Evolutionary conservation across 2,797 vertebrate species (phyloP).

Genomic region (Poecilia picta): DNA sequence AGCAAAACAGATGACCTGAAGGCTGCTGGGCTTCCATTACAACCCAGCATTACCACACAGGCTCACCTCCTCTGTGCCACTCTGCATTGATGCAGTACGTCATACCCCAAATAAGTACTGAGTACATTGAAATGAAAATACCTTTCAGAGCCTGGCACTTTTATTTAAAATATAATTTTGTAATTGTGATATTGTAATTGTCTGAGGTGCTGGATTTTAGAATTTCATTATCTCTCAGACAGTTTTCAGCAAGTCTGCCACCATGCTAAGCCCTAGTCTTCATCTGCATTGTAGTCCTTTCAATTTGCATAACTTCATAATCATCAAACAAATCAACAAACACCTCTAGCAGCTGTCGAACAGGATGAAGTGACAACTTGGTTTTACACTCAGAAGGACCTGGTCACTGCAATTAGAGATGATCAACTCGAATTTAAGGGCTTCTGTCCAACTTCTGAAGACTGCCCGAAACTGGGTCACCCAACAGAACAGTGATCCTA

Average conservation of each 20-base stretch:
- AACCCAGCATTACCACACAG: no score
- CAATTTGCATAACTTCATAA: neutral
- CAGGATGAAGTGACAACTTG: neutral
- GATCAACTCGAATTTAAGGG: neutral
- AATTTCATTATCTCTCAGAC: no score
- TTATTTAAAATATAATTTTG: no score
- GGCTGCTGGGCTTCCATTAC: no score
- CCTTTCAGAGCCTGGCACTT: neutral
- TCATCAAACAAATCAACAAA: neutral
- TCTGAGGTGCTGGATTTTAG: no score
- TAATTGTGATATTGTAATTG: no score
- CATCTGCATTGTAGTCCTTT: no score
- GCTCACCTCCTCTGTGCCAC: no score
- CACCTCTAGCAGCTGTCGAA: neutral
- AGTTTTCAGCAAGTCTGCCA: no score
- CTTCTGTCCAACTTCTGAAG: neutral
- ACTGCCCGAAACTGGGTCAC: neutral
- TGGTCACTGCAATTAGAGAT: neutral
- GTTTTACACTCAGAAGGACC: neutral
- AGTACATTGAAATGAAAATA: neutral
- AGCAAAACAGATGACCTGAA: no score
- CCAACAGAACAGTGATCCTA: neutral
- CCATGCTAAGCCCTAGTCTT: no score
- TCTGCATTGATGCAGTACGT: neutral
- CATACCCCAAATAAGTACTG: neutral